These are phyloP conservation scores for Tipula confusa DNA, from an alignment of 2,888 invertebrate genomes.

Conservation along the genomic window DNA sequence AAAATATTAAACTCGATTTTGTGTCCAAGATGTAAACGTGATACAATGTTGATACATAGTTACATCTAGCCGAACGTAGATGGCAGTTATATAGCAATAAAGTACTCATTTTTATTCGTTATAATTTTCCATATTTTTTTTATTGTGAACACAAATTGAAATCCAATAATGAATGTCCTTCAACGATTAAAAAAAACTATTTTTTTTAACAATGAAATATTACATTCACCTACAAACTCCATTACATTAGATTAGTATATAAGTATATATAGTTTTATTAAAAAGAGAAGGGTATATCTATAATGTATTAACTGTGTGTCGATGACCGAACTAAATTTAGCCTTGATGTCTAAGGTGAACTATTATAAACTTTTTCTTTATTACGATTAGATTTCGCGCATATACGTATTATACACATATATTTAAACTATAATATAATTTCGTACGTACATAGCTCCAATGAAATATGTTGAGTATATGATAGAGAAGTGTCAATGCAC, in stretches of 20 bases:
- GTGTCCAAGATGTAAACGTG: neutral
- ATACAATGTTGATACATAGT: neutral
- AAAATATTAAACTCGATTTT: neutral
- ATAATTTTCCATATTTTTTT: neutral
- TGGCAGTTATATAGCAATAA: neutral
- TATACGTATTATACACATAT: no score
- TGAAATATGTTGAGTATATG: neutral
- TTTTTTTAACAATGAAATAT: neutral
- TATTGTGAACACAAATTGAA: neutral
- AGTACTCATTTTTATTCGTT: neutral
- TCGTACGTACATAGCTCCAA: neutral
- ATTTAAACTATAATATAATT: neutral
- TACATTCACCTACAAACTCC: slow-evolving; percentile 20
- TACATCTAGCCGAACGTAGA: neutral
- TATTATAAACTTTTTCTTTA: slow-evolving; percentile 9
- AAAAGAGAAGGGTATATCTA: neutral
- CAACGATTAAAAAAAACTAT: neutral
- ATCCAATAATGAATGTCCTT: neutral
- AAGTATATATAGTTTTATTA: neutral
- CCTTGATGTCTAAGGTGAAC: slow-evolving; percentile 29
- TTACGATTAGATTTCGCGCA: slow-evolving; percentile 12
- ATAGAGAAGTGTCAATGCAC: slow-evolving; percentile 4
- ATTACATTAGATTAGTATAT: neutral
- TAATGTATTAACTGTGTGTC: neutral
- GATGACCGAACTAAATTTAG: slow-evolving; percentile 20